Evolutionary conservation across 2,797 vertebrate genomes (phyloP).

Genomic region (Crocidura indochinensis): DNA sequence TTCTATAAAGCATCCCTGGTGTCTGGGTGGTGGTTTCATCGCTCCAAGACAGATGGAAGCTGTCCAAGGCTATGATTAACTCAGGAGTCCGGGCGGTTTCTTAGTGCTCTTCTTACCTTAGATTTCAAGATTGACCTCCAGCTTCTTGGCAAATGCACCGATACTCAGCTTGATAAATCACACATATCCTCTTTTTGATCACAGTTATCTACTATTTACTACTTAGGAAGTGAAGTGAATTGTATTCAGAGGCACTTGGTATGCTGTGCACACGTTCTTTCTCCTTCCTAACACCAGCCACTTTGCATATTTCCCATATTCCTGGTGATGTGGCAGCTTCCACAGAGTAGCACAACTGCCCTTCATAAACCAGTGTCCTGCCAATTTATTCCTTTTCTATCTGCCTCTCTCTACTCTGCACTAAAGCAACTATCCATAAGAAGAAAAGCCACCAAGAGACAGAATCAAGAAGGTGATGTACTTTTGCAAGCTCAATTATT

Average conservation of each 20-base stretch:
- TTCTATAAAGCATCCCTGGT: constrained; percentile 85
- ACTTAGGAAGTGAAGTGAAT: constrained; percentile 88
- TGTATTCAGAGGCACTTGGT: constrained; percentile 86
- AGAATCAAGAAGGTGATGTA: background rate
- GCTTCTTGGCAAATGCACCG: constrained; percentile 88
- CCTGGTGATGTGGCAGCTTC: constrained; percentile 57
- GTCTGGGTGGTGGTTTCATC: constrained; percentile 79
- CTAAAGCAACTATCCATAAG: background rate
- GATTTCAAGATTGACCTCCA: constrained; percentile 91
- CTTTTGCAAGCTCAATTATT: background rate
- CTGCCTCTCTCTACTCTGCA: background rate
- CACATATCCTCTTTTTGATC: constrained; percentile 89
- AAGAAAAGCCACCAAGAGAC: background rate
- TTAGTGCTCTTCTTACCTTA: constrained; percentile 88
- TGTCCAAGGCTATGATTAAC: constrained; percentile 90
- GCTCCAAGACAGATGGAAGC: constrained; percentile 90
- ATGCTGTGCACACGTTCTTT: constrained; percentile 83
- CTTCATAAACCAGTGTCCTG: constrained; percentile 36
- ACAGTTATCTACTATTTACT: constrained; percentile 90
- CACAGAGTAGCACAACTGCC: background rate
- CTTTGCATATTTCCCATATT: constrained; percentile 87
- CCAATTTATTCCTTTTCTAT: background rate
- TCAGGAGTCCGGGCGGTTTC: constrained; percentile 90
- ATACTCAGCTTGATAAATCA: constrained; percentile 91
- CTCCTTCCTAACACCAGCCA: constrained; percentile 82